Percentiles rank a stretch among this genome's conserved stretches.
phyloP scores from a whole-genome alignment of 2,797 vertebrate genomes.

The Typhlichthys subterraneus region DNA sequence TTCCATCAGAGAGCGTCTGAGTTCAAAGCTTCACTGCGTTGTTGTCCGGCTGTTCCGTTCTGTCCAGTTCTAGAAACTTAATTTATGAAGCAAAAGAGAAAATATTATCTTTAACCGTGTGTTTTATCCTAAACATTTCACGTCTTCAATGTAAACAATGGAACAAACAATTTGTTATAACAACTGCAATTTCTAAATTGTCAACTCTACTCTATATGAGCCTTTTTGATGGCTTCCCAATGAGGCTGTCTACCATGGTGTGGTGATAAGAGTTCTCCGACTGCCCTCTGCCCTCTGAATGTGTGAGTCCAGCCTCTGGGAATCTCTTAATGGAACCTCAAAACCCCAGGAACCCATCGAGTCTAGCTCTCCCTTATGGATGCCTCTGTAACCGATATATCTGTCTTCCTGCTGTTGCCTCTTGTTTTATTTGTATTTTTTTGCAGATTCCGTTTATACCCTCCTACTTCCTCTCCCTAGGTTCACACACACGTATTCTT shows the following conservation, averaged over 20 bases:
- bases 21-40: no score
- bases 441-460: background rate
- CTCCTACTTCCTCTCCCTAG: constrained; percentile 4
- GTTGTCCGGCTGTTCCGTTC: no score
- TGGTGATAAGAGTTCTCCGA: constrained; percentile 29
- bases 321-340: constrained; percentile 5
- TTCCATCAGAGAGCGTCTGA: no score
- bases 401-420: constrained; percentile 17
- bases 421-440: constrained; percentile 7
- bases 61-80: no score
- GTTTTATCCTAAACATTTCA: no score
- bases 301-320: constrained; percentile 6
- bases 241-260: no score
- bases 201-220: background rate
- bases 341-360: constrained; percentile 10
- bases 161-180: no score
- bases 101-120: no score
- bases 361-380: background rate
- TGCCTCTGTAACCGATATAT: constrained; percentile 4
- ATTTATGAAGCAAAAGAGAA: no score
- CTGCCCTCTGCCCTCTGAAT: constrained; percentile 18
- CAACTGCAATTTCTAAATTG: background rate
- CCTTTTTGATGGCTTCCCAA: no score
- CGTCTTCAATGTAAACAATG: no score
- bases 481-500: constrained; percentile 3